Evolutionary conservation across 2,113 vertebrate genomes (phyloP), one percentile per base, ranked within the genome.

Genomic region (Corapipo altera): DNA sequence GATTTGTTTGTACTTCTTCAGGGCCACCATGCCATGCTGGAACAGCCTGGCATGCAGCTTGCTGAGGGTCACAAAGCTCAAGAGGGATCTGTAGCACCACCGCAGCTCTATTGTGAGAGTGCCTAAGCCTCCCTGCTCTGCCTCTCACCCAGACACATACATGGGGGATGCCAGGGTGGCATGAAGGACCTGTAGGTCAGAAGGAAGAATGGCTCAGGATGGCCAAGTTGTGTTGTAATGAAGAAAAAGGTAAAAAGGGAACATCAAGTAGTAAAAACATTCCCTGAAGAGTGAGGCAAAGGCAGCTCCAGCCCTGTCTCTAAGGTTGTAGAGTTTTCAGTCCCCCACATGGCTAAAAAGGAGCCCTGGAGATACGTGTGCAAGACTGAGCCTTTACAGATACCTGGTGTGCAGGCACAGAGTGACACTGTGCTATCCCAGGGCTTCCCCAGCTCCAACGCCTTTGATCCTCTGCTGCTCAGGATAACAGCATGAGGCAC

Each of bases 21-120:
- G 65, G 59, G 46, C 52, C 7, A 3, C 37, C 5, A 5, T 20
- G 23, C 41, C 12, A 7, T 4, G n/a, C 65, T 57, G 37, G 41
- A 57, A 81, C 3, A 4, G 80, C 46, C 52, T 41, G 51, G 17
- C 1, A 2, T 21, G 62, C 33, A 28, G 41, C 12, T 27, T 2
- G 4, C 32, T 20, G 28, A 4, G 37, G 6, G 23, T 77, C 46
- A 52, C 17, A 6, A 49, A 55, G 71, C 30, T 43, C 8, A 2
- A 39, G 24, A 4, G 20, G 43, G 21, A 35, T 0, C 0, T 10
- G 28, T 23, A 75, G 8, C 23, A 72, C 14, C 12, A 28, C 16
- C 0, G 0, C 78, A 79, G 55, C n/a, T 66, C 54, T 26, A 11
- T 58, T 73, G 70, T 48, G 10, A n/a, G 4, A 8, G 33, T 41